Evolutionary conservation across 2,113 vertebrate species (phyloP).

Genomic region (Labeo catla): DNA sequence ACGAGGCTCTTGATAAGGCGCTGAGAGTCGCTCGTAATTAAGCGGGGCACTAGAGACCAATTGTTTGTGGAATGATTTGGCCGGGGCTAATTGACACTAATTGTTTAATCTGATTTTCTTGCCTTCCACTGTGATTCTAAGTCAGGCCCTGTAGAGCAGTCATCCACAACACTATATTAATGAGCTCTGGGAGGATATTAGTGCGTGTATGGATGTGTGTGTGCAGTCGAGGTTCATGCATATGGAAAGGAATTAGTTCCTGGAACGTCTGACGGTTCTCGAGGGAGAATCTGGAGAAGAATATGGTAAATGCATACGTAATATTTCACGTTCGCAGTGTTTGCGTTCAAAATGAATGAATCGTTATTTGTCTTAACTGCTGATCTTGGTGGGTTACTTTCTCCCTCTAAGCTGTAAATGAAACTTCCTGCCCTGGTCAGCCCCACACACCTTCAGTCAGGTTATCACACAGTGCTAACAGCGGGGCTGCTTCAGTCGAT

Average conservation of each 20-base stretch:
- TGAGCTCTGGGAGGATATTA: constrained; percentile 48
- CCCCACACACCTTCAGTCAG: constrained; percentile 12
- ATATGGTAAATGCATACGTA: neutral
- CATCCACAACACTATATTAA: constrained; percentile 56
- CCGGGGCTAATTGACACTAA: constrained; percentile 99
- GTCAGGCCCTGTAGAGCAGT: constrained; percentile 62
- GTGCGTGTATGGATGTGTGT: constrained; percentile 1
- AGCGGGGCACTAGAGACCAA: constrained; percentile 98
- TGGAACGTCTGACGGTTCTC: neutral
- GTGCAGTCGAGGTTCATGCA: neutral
- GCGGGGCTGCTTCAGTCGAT: constrained; percentile 30
- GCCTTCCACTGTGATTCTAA: constrained; percentile 73
- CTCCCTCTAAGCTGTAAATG: constrained; percentile 3
- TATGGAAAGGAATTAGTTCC: constrained; percentile 22
- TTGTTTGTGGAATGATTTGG: constrained; percentile 98
- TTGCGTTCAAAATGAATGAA: neutral
- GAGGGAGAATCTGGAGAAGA: neutral
- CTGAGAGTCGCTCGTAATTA: constrained; percentile 98
- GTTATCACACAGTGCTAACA: constrained; percentile 27
- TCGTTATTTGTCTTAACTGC: neutral
- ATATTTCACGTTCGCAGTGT: neutral
- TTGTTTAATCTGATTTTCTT: constrained; percentile 99
- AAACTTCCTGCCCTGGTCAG: neutral
- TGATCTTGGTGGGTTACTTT: neutral
- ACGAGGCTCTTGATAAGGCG: constrained; percentile 90